A percentile compares a stretch with the other conserved stretches of the same genome.
phyloP scores from a whole-genome alignment of 2,888 invertebrate genomes.

The Zelleria hepariella region DNA sequence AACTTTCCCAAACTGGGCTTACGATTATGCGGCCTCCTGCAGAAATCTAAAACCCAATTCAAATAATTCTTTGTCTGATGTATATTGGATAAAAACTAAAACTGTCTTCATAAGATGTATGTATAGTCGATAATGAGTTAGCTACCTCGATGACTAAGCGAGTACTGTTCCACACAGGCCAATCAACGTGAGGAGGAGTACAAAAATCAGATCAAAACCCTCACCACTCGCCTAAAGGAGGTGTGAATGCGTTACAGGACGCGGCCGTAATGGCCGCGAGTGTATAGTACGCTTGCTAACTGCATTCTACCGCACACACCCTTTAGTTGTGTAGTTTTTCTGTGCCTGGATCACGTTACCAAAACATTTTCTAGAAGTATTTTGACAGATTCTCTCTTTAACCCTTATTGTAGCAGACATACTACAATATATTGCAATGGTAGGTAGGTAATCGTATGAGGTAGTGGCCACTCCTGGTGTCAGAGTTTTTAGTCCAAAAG shows the following conservation, averaged over 20 bases:
- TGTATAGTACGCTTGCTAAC: constrained; percentile 61
- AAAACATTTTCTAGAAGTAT: constrained; percentile 5
- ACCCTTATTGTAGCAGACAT: too few relatives aligned
- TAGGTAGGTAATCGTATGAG: too few relatives aligned
- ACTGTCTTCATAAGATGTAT: not conserved
- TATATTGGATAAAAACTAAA: too few relatives aligned
- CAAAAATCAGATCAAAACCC: constrained; percentile 99
- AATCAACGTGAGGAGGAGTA: constrained; percentile 99
- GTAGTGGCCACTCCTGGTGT: too few relatives aligned
- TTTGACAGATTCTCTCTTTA: too few relatives aligned
- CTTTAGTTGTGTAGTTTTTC: constrained; percentile 23
- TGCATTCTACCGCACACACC: constrained; percentile 52
- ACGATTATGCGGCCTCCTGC: too few relatives aligned
- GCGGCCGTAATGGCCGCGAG: constrained; percentile 24
- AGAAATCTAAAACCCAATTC: too few relatives aligned
- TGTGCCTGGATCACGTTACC: constrained; percentile 30
- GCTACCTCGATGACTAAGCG: not conserved
- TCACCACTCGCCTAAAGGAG: constrained; percentile 99
- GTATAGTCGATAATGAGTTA: not conserved
- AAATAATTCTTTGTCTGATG: too few relatives aligned
- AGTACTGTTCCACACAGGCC: constrained; percentile 77
- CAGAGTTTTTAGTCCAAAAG: too few relatives aligned
- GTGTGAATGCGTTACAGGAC: constrained; percentile 72
- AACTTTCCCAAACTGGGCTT: too few relatives aligned
- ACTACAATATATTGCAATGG: too few relatives aligned